Evolutionary conservation across 1,140 invertebrate species (phyloP).

Genomic region (Oreohelix idahoensis): DNA sequence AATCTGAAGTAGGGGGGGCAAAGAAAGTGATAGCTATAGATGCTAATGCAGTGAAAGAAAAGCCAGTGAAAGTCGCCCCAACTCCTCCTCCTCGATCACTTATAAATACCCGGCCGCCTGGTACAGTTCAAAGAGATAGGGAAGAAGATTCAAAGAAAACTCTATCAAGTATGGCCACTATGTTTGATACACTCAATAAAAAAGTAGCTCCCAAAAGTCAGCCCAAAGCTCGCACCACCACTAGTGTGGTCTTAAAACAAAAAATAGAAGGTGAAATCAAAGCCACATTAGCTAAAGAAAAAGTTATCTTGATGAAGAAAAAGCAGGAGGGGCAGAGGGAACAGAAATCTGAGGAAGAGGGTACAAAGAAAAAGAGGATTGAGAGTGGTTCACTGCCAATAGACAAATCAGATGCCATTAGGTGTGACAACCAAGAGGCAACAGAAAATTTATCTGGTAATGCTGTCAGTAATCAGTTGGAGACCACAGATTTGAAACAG

Average conservation of each 20-base stretch:
- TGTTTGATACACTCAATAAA: no score
- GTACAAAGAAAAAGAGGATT: neutral
- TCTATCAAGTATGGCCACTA: no score
- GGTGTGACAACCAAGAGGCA: neutral
- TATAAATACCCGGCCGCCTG: neutral
- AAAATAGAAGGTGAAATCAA: slow-evolving; percentile 13
- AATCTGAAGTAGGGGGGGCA: no score
- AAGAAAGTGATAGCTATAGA: slow-evolving; percentile 15
- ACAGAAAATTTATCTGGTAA: neutral
- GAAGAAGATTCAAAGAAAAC: no score
- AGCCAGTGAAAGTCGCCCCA: neutral
- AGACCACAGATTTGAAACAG: neutral
- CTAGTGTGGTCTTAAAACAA: neutral
- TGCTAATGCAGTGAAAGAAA: neutral
- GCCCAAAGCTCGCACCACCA: neutral
- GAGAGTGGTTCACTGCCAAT: neutral
- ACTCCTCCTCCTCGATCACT: neutral
- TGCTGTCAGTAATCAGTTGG: neutral
- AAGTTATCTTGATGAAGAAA: neutral
- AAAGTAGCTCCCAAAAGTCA: no score
- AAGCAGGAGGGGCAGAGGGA: slow-evolving; percentile 23
- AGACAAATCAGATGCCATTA: neutral
- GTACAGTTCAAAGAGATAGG: neutral
- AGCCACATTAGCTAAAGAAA: slow-evolving; percentile 20
- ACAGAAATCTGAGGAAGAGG: slow-evolving; percentile 12